Evolutionary conservation across 2,888 invertebrate genomes (phyloP).

Genomic region (Oscheius onirici): DNA sequence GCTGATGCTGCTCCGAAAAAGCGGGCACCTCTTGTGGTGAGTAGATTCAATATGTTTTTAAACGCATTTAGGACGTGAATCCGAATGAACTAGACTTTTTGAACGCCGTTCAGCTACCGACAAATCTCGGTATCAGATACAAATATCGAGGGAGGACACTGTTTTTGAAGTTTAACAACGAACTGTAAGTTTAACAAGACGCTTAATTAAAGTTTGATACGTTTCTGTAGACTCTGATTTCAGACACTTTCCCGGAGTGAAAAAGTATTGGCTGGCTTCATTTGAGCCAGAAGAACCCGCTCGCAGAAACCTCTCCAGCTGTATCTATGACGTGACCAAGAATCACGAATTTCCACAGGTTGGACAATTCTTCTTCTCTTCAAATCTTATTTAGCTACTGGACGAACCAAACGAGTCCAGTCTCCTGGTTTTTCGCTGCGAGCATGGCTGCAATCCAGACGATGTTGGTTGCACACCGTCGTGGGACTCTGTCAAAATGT

Average conservation of each 20-base stretch:
- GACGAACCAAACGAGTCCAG: conserved; percentile 20
- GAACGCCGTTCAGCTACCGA: background rate
- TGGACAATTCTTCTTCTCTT: background rate
- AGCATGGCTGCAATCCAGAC: background rate
- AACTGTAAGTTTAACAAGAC: conserved; percentile 3
- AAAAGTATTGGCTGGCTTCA: conserved; percentile 11
- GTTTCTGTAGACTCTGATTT: background rate
- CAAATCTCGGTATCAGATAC: background rate
- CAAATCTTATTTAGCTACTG: background rate
- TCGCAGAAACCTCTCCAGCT: background rate
- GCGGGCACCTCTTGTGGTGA: conserved; percentile 4
- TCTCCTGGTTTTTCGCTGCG: conserved; percentile 6
- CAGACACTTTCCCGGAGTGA: conserved; percentile 16
- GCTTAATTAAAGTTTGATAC: background rate
- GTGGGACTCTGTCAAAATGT: conserved; percentile 15
- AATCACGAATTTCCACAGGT: conserved; percentile 24
- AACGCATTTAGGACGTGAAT: conserved; percentile 9
- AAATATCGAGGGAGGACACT: conserved; percentile 2
- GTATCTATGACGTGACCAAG: conserved; percentile 16
- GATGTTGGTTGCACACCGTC: conserved; percentile 12
- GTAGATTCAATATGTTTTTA: background rate
- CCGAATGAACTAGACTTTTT: conserved; percentile 10
- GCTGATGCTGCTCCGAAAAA: conserved; percentile 14
- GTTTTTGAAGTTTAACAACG: conserved; percentile 13
- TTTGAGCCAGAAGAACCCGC: background rate